Evolutionary conservation across 2,113 vertebrate genomes (phyloP).

Genomic region (Lipophrys pholis): DNA sequence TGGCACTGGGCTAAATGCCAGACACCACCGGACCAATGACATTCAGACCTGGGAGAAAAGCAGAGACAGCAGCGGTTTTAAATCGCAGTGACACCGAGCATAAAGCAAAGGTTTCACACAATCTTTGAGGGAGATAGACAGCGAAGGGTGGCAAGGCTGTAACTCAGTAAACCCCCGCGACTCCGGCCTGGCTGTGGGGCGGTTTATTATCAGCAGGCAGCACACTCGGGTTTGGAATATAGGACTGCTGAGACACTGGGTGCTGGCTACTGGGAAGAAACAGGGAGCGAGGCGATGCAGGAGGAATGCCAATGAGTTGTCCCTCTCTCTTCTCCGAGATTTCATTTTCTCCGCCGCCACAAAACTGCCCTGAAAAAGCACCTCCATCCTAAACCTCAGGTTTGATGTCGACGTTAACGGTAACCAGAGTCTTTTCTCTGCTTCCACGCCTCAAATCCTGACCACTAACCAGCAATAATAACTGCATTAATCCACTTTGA

Average conservation of each 20-base stretch:
- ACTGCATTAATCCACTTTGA: slow-evolving; percentile 48
- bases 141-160: slow-evolving; percentile 17
- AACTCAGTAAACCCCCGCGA: slow-evolving; percentile 57
- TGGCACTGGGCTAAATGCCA: slow-evolving; percentile 55
- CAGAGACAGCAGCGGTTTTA: slow-evolving; percentile 44
- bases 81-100: slow-evolving; percentile 45
- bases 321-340: slow-evolving; percentile 52
- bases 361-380: slow-evolving; percentile 35
- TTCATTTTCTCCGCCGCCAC: slow-evolving; percentile 58
- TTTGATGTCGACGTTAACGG: slow-evolving; percentile 42
- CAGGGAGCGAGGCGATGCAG: slow-evolving; percentile 51
- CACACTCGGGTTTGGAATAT: slow-evolving; percentile 62
- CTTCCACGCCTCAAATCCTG: slow-evolving; percentile 27
- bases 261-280: slow-evolving; percentile 63
- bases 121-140: slow-evolving; percentile 36
- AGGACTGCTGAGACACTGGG: slow-evolving; percentile 63
- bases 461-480: slow-evolving; percentile 50
- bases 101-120: slow-evolving; percentile 54
- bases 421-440: slow-evolving; percentile 22
- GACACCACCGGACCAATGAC: slow-evolving; percentile 21
- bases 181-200: slow-evolving; percentile 38
- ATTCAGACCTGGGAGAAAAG: slow-evolving; percentile 51
- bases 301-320: slow-evolving; percentile 81
- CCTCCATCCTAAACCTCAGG: slow-evolving; percentile 50
- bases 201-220: slow-evolving; percentile 79